Evolutionary conservation across 2,888 invertebrate genomes (phyloP).

Genomic region (Nemotelus pantherinus): DNA sequence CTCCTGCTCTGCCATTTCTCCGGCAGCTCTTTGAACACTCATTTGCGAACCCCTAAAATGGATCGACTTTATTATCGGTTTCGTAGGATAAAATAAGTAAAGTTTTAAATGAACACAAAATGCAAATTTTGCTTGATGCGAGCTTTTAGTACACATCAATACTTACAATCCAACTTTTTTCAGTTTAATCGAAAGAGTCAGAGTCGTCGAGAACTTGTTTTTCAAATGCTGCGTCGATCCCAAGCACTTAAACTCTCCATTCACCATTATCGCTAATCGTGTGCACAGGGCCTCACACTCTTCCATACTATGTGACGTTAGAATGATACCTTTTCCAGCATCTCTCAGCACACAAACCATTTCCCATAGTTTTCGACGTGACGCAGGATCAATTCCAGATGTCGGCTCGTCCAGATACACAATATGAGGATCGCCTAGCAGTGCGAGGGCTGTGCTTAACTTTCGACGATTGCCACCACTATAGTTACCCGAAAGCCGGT

Average conservation of each 20-base stretch:
- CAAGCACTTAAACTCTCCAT: slow-evolving; percentile 76
- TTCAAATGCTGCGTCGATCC: slow-evolving; percentile 80
- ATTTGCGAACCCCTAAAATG: too few species aligned
- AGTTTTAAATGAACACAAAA: too few species aligned
- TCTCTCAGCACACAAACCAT: slow-evolving; percentile 74
- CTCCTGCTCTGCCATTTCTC: slow-evolving; percentile 13
- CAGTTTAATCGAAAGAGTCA: slow-evolving; percentile 58
- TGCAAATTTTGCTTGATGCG: too few species aligned
- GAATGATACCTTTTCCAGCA: slow-evolving; percentile 76
- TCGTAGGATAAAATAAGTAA: too few species aligned
- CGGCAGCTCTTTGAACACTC: not conserved
- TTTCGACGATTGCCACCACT: slow-evolving; percentile 78
- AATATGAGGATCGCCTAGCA: slow-evolving; percentile 73
- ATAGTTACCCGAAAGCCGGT: slow-evolving; percentile 68
- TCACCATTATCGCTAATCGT: slow-evolving; percentile 79
- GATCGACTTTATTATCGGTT: too few species aligned
- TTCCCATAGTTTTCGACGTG: slow-evolving; percentile 82
- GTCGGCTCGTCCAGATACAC: slow-evolving; percentile 73
- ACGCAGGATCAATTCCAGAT: slow-evolving; percentile 72
- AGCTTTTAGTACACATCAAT: not conserved
- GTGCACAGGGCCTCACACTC: slow-evolving; percentile 85
- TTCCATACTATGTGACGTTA: slow-evolving; percentile 84
- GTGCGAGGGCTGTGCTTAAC: slow-evolving; percentile 75
- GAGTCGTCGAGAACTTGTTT: slow-evolving; percentile 72
- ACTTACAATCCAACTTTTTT: slow-evolving; percentile 51